These are phyloP conservation scores for Holothuria leucospilota DNA, from an alignment of 53 echinoderm and acorn worm species.

Conservation along the genomic window DNA sequence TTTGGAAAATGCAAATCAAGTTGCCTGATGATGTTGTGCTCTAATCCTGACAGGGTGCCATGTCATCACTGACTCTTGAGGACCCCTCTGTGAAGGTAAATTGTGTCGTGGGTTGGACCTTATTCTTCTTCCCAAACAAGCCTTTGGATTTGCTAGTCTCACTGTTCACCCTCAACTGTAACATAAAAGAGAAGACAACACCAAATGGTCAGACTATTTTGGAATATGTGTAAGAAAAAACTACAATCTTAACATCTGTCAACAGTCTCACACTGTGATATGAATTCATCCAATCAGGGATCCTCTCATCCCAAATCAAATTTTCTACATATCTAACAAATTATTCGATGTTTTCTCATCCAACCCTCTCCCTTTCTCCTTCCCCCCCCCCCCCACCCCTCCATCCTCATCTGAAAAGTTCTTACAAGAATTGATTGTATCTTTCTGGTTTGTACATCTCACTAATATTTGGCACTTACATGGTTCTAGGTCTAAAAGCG, in stretches of 20 bases:
- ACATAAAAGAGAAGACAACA: not conserved
- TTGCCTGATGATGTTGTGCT: too few relatives aligned
- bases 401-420: too few relatives aligned
- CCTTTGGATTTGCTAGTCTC: constrained; percentile 35
- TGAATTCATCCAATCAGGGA: too few relatives aligned
- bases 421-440: too few relatives aligned
- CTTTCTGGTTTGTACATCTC: too few relatives aligned
- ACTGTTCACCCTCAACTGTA: constrained; percentile 15
- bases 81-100: constrained; percentile 25
- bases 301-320: too few relatives aligned
- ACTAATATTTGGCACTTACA: too few relatives aligned
- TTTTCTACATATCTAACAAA: too few relatives aligned
- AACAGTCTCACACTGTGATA: not conserved
- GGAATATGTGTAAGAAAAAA: not conserved
- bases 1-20: too few relatives aligned
- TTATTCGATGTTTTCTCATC: not conserved
- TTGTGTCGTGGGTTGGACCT: constrained; percentile 6
- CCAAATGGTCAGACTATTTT: not conserved
- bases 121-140: constrained; percentile 31
- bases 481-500: too few relatives aligned
- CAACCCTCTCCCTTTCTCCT: too few relatives aligned
- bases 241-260: not conserved
- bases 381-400: too few relatives aligned
- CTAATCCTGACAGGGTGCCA: not conserved
- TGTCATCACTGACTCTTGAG: not conserved